Conservation (phyloP, 1,140 invertebrate genomes). For the Mesaphorura yosii region DNA sequence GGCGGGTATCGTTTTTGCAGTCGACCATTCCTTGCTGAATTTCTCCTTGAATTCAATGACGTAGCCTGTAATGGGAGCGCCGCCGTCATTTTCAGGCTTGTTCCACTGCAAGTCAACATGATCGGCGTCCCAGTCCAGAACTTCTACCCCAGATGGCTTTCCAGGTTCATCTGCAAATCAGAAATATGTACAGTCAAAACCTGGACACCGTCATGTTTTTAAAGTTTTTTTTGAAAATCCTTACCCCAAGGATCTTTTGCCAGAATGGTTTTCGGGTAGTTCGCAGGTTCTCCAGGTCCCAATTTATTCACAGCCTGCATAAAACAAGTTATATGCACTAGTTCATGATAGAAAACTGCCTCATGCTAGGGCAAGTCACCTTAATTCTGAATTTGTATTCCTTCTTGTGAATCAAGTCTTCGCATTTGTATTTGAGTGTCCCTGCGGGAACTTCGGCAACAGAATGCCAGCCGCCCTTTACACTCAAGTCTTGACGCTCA, state of each 20-base stretch:
- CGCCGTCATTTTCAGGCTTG: slow-evolving; percentile 79
- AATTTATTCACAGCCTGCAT: slow-evolving; percentile 78
- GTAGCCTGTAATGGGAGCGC: slow-evolving; percentile 87
- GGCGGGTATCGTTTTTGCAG: slow-evolving; percentile 64
- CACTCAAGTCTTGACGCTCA: slow-evolving; percentile 81
- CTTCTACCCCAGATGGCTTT: slow-evolving; percentile 76
- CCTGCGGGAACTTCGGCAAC: slow-evolving; percentile 56
- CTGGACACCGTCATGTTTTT: neutral
- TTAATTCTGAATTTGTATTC: slow-evolving; percentile 86
- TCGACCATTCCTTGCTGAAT: slow-evolving; percentile 78
- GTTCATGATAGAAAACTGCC: neutral
- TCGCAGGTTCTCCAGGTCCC: slow-evolving; percentile 72
- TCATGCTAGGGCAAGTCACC: neutral
- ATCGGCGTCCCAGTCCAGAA: slow-evolving; percentile 92
- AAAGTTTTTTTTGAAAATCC: slow-evolving; percentile 27
- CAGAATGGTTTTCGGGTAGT: slow-evolving; percentile 70
- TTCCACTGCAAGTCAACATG: slow-evolving; percentile 86
- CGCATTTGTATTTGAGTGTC: slow-evolving; percentile 64
- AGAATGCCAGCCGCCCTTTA: slow-evolving; percentile 76
- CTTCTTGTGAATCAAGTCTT: slow-evolving; percentile 73
- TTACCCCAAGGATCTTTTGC: slow-evolving; percentile 97
- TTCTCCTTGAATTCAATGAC: slow-evolving; percentile 80
- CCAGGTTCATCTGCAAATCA: slow-evolving; percentile 68
- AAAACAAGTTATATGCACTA: neutral
- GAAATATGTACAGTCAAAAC: slow-evolving; percentile 4